Percentiles rank a stretch among this genome's conserved stretches.
Evolutionary conservation across 2,888 invertebrate genomes (phyloP).

Genomic region (Dasypolia templi): DNA sequence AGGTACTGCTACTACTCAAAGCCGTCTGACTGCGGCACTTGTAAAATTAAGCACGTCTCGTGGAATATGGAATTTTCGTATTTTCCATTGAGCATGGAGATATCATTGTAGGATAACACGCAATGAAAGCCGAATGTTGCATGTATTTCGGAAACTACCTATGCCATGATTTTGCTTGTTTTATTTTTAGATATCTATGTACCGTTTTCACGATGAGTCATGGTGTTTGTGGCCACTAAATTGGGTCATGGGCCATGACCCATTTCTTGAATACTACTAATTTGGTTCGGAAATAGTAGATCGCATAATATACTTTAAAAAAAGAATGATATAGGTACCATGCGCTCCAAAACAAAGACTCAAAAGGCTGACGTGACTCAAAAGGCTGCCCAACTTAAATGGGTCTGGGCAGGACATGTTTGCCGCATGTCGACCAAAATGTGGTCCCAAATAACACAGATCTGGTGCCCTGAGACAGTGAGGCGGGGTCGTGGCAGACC

Average conservation of each 20-base stretch:
- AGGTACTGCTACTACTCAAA: neutral
- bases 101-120: neutral
- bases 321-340: neutral
- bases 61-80: neutral
- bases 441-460: no score
- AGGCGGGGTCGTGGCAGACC: no score
- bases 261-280: neutral
- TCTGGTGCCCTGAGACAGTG: no score
- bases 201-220: no score
- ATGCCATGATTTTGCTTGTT: neutral
- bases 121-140: neutral
- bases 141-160: neutral
- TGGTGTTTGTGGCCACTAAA: no score
- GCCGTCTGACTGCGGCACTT: neutral
- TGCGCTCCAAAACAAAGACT: no score
- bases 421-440: no score
- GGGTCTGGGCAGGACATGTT: no score
- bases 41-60: constrained; percentile 12
- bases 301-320: neutral
- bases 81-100: neutral
- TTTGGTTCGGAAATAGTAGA: neutral
- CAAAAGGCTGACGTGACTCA: no score
- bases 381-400: no score
- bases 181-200: no score
- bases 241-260: no score